Percentiles rank a stretch among this genome's conserved stretches.
Evolutionary conservation across 2,797 vertebrate genomes (phyloP).

Genomic region (Anabacerthia variegaticeps): DNA sequence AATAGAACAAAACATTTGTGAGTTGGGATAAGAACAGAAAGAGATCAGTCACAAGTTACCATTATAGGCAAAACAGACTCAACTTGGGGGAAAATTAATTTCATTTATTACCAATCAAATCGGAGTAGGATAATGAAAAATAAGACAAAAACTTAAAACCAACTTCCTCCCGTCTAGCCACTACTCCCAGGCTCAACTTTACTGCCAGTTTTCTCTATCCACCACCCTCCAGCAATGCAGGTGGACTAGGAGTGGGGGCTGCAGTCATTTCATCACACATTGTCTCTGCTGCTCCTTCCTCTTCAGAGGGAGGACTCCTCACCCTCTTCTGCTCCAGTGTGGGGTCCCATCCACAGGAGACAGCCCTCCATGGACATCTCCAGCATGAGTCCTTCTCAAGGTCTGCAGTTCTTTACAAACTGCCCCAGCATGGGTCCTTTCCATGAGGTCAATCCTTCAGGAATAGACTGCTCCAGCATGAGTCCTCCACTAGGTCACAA

Average conservation of each 20-base stretch:
- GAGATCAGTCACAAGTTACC: neutral
- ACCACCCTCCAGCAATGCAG: accelerated
- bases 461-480: no score
- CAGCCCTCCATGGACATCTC: neutral
- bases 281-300: neutral
- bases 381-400: neutral
- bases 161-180: neutral
- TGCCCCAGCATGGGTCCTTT: neutral
- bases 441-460: neutral
- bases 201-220: neutral
- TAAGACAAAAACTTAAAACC: neutral
- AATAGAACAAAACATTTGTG: neutral
- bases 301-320: neutral
- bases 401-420: neutral
- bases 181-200: neutral
- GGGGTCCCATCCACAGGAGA: accelerated
- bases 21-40: neutral
- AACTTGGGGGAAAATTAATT: neutral
- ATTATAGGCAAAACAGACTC: neutral
- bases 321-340: neutral
- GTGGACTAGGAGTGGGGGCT: neutral
- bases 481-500: neutral
- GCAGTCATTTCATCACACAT: neutral
- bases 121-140: neutral
- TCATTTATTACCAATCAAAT: neutral